Evolutionary conservation across 2,797 vertebrate genomes (phyloP).

Genomic region (Lacerta viridis): DNA sequence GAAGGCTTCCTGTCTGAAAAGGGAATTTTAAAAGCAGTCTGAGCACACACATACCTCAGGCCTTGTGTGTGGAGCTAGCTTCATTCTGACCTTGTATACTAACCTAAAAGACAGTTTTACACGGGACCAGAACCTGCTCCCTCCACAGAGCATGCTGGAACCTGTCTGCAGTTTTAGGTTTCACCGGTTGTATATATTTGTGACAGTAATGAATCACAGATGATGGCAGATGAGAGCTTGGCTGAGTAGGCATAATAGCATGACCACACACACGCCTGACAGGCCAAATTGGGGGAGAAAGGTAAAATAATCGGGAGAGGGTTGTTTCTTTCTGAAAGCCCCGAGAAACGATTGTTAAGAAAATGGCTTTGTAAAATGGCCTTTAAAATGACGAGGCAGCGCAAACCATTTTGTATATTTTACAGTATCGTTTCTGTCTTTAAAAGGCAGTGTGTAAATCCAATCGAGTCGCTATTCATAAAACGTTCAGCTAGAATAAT

Average conservation of each 20-base stretch:
- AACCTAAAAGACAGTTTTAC: background rate
- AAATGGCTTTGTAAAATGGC: conserved; percentile 38
- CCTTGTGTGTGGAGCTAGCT: background rate
- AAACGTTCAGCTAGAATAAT: conserved; percentile 39
- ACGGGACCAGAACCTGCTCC: background rate
- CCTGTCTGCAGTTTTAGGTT: conserved; percentile 15
- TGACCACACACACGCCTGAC: conserved; percentile 5
- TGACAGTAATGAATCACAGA: conserved; percentile 32
- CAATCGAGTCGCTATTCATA: conserved; percentile 34
- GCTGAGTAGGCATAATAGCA: background rate
- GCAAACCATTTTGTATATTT: conserved; percentile 29
- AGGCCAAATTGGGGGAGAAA: conserved; percentile 23
- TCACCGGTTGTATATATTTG: conserved; percentile 21
- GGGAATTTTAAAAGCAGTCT: background rate
- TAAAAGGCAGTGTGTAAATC: conserved; percentile 40
- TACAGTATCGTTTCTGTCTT: conserved; percentile 36
- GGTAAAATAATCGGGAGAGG: conserved; percentile 11
- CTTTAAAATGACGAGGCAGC: conserved; percentile 23
- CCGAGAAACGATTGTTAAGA: conserved; percentile 11
- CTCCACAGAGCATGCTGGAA: background rate
- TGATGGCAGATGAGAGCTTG: conserved; percentile 30
- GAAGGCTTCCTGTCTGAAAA: background rate
- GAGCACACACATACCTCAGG: background rate
- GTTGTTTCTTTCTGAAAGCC: conserved; percentile 12
- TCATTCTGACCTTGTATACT: background rate